Base-by-base conservation (phyloP, 2,113 vertebrate genomes). In the Geococcyx californianus region DNA sequence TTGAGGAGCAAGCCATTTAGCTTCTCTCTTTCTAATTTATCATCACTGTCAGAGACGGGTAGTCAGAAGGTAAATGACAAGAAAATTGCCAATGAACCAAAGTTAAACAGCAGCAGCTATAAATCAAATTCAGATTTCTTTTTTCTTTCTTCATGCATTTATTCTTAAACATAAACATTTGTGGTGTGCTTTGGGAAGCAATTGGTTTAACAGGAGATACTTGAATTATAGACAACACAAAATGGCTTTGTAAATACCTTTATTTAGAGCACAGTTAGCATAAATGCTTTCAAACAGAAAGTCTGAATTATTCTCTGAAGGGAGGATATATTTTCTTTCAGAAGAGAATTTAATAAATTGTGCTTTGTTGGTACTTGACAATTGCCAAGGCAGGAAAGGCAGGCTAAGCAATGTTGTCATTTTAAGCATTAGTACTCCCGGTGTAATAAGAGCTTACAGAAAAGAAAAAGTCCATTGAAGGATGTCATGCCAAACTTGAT, bases 151-250 rank as follows among this genome's bases (percentile, higher is more conserved):
- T 52, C 15, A 84, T 81, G 18, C 25, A 74, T 34, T 91, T 83
- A 42, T 96, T 52, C 13, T 68, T 95, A 84, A 85, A 34, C 54
- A 79, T 89, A 96, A 96, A 95, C 60, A 70, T 34, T 88, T 88
- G 28, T 79, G 40, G 49, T 95, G 86, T 84, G 54, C 63, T 89
- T 83, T 83, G 16, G 63, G 51, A 90, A 56, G 28, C 24, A 89
- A n/a, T 78, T 38, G n/a, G 18, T 70, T 91, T 97, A 93, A 77
- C 81, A 92, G 36, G 4, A 83, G 40, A 78, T 80, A 34, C 11
- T 79, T 95, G 83, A 87, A 91, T 84, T 87, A 76, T 6, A 84
- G 69, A 63, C 10, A 62, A 91, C 44, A 93, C 16, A 60, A 92
- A 68, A 96, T 73, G 47, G 2, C 34, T 79, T 89, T 79, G 47